Conservation (phyloP, 2,797 vertebrate species). For the Philypnodon macrostomus region DNA sequence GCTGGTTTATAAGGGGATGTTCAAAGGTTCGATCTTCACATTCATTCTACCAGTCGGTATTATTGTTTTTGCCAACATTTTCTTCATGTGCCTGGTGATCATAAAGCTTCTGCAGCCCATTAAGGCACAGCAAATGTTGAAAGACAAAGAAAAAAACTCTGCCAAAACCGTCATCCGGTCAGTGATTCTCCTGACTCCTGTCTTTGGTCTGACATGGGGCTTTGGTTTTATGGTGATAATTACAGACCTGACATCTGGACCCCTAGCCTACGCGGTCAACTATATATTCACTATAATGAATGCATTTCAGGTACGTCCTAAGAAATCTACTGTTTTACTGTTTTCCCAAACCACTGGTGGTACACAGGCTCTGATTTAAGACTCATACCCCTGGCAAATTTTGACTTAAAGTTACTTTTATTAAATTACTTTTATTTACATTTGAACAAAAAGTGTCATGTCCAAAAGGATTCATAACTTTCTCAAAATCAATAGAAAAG, state of each 20-base stretch:
- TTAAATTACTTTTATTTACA: too few species aligned
- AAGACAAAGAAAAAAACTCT: slow-evolving; percentile 53
- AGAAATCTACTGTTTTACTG: too few species aligned
- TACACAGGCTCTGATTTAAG: too few species aligned
- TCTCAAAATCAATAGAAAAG: too few species aligned
- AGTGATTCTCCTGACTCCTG: slow-evolving; percentile 74
- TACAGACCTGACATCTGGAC: slow-evolving; percentile 42
- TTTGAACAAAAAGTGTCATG: too few species aligned
- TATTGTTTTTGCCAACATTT: slow-evolving; percentile 72
- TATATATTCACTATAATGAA: slow-evolving; percentile 74
- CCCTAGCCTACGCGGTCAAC: background rate
- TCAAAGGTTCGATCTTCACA: slow-evolving; percentile 63
- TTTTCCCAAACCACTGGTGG: too few species aligned
- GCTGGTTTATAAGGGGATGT: slow-evolving; percentile 47
- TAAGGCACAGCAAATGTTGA: background rate
- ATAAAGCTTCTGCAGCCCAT: slow-evolving; percentile 61
- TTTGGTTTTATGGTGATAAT: slow-evolving; percentile 68
- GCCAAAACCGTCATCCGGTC: slow-evolving; percentile 67
- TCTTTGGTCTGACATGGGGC: slow-evolving; percentile 78
- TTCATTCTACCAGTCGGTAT: slow-evolving; percentile 73
- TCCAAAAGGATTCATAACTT: too few species aligned
- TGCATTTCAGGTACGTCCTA: slow-evolving; percentile 74
- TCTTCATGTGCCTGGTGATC: slow-evolving; percentile 74
- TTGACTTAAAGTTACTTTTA: too few species aligned
- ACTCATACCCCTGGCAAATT: too few species aligned